Conservation (phyloP, 2,888 invertebrate genomes). For the Seira musarum region DNA sequence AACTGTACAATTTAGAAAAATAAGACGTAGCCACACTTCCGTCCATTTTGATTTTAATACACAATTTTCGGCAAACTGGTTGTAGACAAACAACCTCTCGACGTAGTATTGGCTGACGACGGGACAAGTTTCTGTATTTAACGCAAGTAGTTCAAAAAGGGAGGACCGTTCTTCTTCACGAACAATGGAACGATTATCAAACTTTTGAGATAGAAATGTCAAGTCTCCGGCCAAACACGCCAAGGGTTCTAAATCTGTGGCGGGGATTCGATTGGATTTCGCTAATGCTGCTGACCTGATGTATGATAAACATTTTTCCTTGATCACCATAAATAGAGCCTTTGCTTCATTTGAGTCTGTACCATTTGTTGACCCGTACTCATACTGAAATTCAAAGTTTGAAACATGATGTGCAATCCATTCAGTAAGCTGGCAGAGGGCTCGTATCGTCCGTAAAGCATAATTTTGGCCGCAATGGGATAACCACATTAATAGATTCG, state of each 20-base stretch:
- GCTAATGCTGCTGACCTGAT: slow-evolving; percentile 39
- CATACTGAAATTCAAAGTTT: too few species aligned
- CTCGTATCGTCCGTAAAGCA: slow-evolving; percentile 58
- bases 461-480: slow-evolving; percentile 57
- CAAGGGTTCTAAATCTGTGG: slow-evolving; percentile 61
- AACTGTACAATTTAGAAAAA: slow-evolving; percentile 41
- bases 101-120: slow-evolving; percentile 60
- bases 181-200: not conserved
- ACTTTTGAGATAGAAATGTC: slow-evolving; percentile 43
- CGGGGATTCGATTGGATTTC: slow-evolving; percentile 41
- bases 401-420: slow-evolving; percentile 53
- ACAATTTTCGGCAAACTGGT: not conserved
- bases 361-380: too few species aligned
- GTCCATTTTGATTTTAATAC: slow-evolving; percentile 44
- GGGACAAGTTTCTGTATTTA: slow-evolving; percentile 53
- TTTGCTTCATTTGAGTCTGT: too few species aligned
- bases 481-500: slow-evolving; percentile 65
- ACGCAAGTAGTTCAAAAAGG: slow-evolving; percentile 63
- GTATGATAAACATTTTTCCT: slow-evolving; percentile 41
- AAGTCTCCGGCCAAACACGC: slow-evolving; percentile 64
- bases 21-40: slow-evolving; percentile 64
- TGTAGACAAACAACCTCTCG: slow-evolving; percentile 37
- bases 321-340: slow-evolving; percentile 32
- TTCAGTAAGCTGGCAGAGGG: slow-evolving; percentile 41
- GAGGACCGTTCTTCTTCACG: not conserved